A percentile compares a stretch with the other conserved stretches of the same genome.
These are phyloP conservation scores for Caenorhabditis sulstoni DNA, from an alignment of 2,888 invertebrate genomes.

Conservation along the genomic window DNA sequence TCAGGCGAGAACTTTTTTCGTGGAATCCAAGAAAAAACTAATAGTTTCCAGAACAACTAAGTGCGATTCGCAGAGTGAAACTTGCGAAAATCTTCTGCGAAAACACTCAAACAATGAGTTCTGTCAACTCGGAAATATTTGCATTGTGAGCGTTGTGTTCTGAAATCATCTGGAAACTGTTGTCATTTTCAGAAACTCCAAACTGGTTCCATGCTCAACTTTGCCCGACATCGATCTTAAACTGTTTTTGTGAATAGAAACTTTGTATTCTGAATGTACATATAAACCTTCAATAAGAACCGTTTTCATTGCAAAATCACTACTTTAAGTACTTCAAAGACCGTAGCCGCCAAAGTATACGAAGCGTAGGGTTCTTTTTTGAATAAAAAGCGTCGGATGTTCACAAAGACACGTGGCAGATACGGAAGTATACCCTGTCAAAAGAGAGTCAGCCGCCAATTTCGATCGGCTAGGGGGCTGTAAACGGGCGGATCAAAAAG, in stretches of 20 bases:
- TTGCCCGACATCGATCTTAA: constrained; percentile 43
- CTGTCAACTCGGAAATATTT: constrained; percentile 57
- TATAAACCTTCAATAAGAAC: neutral
- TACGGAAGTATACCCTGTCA: neutral
- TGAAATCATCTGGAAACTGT: too few species aligned
- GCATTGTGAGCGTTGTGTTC: constrained; percentile 38
- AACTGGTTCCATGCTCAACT: constrained; percentile 32
- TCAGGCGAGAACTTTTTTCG: neutral
- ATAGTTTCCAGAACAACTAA: constrained; percentile 24
- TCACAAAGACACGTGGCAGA: neutral
- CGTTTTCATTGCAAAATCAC: too few species aligned
- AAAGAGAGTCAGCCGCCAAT: too few species aligned
- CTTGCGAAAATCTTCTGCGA: constrained; percentile 54
- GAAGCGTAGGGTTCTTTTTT: neutral
- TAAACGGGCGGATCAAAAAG: too few species aligned
- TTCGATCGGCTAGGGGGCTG: too few species aligned
- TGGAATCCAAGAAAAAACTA: too few species aligned
- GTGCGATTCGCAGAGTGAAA: constrained; percentile 44
- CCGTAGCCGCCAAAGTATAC: too few species aligned
- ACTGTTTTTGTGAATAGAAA: constrained; percentile 22
- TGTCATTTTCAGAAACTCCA: constrained; percentile 15
- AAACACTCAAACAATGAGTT: constrained; percentile 29
- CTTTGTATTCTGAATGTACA: too few species aligned
- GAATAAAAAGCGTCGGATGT: neutral
- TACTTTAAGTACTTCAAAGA: too few species aligned